These are phyloP conservation scores for Neogale vison DNA, from an alignment of 2,113 vertebrate species.

Conservation along the genomic window DNA sequence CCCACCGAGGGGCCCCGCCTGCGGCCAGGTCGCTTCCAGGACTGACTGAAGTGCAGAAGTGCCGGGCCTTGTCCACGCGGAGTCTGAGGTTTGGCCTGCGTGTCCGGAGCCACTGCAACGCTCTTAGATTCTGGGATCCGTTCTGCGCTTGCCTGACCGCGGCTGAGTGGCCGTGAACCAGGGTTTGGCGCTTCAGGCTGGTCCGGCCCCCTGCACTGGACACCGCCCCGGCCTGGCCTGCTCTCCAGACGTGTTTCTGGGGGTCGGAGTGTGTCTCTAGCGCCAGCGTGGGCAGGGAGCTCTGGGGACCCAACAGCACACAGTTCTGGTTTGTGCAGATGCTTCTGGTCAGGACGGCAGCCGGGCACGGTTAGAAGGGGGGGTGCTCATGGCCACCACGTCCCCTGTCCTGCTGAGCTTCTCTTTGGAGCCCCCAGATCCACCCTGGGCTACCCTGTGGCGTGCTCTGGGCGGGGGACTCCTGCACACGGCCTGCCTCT, in stretches of 20 bases:
- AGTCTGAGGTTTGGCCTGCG: not conserved
- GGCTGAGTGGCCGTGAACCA: not conserved
- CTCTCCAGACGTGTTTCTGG: not conserved
- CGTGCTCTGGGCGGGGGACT: not conserved
- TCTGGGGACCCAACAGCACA: not conserved
- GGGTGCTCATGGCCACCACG: not conserved
- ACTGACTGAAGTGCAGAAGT: not conserved
- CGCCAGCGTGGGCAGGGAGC: not conserved
- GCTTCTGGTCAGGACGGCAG: not conserved
- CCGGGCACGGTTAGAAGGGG: not conserved
- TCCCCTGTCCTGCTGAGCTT: not conserved
- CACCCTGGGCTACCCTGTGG: not conserved
- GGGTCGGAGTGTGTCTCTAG: too few species aligned
- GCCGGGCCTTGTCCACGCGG: not conserved
- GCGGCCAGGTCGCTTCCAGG: not conserved
- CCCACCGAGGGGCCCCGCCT: not conserved
- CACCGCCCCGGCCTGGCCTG: accelerated
- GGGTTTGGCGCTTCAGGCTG: not conserved
- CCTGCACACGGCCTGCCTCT: not conserved
- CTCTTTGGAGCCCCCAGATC: not conserved
- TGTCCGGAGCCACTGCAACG: not conserved
- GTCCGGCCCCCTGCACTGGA: not conserved
- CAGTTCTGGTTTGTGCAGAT: not conserved
- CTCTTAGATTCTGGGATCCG: not conserved
- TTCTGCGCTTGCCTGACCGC: not conserved